Evolutionary conservation across 2,797 vertebrate genomes (phyloP), one percentile per base, ranked within the genome.

Genomic region (Pipistrellus nathusii): DNA sequence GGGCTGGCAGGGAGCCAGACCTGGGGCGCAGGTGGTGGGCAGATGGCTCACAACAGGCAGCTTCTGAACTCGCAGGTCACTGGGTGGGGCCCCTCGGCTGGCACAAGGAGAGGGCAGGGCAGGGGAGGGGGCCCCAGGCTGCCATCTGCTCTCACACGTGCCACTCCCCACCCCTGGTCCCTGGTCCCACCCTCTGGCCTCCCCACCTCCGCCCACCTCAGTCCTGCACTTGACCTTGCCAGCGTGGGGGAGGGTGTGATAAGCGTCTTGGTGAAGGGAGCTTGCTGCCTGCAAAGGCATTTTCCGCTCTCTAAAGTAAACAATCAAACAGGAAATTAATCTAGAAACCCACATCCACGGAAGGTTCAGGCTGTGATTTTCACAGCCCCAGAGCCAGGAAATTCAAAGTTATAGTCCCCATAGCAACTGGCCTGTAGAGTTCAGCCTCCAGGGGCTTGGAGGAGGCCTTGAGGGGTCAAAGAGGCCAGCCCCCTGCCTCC

Each of bases 271-370:
- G 89, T 69, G 78, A 69, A 94, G 94, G 90, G 95, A 94, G 59
- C 93, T 72, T 93, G 88, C 90, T 86, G 95, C 94, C 86, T 96
- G 96, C 94, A 94, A 95, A 96, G 96, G 96, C 97, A 97, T 97
- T 97, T 97, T 97, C 97, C 93, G 90, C 90, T 96, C 88, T 95
- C 96, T 96, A 97, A 97, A 97, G 96, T 97, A 97, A 97, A 97
- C 97, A 97, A 97, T 97, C 96, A 95, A 96, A 97, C 96, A 97
- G 97, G 97, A 97, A 97, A 97, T 97, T 97, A 97, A 97, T 96
- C 46, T 95, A 96, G 96, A 97, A 97, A 96, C 93, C 97, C 97
- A 97, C 97, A 97, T 96, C 96, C 76, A 93, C 85, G 91, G 95
- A 97, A 97, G 96, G 97, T 96, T 97, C 96, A 96, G 96, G 96